Evolutionary conservation across 23 tunicate genomes (phyloP), one percentile per base, ranked within the genome.

Genomic region (Styela clava): DNA sequence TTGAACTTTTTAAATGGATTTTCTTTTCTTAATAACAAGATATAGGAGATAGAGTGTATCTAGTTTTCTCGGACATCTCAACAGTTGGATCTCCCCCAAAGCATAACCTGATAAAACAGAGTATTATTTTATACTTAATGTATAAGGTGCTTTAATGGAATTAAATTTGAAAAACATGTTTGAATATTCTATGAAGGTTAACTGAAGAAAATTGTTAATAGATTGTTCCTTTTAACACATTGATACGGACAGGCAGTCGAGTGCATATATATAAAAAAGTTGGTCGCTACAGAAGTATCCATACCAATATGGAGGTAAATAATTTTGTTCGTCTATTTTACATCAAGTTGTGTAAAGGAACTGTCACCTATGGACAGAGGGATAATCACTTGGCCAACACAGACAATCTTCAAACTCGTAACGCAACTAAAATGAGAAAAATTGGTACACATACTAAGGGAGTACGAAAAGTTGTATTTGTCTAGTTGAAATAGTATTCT

Each of bases 71-170:
- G 35, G 32, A 19, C 77, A 71, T 71, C 35, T 71, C 5, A 34
- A 71, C 29, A 33, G 35, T 28, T 12, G 77, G 27, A 35, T 71
- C 77, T 18, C 77, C 77, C 20, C 77, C 32, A 16, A 71, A 71
- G 35, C 24, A 21, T 3, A 26, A 32, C 7, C 77, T 71, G 77
- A 71, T 19, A 71, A 71, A 19, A 21, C 19, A 65, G 31, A 65
- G 16, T 5, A 44, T 44, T 44, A 44, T 5, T 7, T 5, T 7
- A 44, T 44, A 5, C 12, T 44, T 12, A 44, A 44, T 12, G n/a
- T n/a, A n/a, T n/a, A n/a, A 44, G 12, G 56, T 44, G 9, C 9
- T 44, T 44, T 5, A 44, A 44, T 44, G 7, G 7, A 7, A 44
- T 44, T 44, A 44, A 44, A 44, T 44, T 44, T 5, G 12, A 44